These are phyloP conservation scores for Periophthalmus magnuspinnatus DNA, from an alignment of 2,797 vertebrate genomes.

Conservation along the genomic window DNA sequence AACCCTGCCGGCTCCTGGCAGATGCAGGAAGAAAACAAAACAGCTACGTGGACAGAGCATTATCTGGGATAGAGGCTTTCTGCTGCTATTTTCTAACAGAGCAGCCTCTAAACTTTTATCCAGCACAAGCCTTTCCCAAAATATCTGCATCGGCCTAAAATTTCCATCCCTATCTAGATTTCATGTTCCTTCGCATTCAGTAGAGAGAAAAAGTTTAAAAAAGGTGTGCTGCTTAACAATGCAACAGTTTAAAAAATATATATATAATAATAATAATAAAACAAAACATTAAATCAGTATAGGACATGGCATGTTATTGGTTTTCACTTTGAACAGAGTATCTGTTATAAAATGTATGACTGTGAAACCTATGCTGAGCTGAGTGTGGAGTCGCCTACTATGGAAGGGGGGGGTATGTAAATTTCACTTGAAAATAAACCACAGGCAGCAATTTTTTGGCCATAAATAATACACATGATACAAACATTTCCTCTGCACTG, in stretches of 20 bases:
- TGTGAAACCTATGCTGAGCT: slow-evolving; percentile 20
- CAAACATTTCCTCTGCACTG: slow-evolving; percentile 68
- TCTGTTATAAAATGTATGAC: not conserved
- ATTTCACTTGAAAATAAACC: slow-evolving; percentile 67
- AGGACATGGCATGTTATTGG: not conserved
- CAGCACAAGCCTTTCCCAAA: no score
- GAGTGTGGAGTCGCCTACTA: not conserved
- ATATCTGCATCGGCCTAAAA: no score
- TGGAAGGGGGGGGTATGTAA: slow-evolving; percentile 53
- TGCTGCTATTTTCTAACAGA: no score
- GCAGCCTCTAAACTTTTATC: no score
- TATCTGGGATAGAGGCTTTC: no score
- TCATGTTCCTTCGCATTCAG: not conserved
- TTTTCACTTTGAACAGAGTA: not conserved
- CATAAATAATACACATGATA: slow-evolving; percentile 73
- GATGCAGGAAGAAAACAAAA: no score
- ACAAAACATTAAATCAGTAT: slow-evolving; percentile 43
- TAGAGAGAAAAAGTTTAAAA: not conserved
- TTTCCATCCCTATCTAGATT: not conserved
- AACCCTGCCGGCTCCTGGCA: no score
- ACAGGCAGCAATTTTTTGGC: slow-evolving; percentile 64
- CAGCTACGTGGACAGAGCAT: no score
- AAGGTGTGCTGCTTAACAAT: not conserved
- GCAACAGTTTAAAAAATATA: not conserved
- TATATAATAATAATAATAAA: no score